Evolutionary conservation across 2,113 vertebrate genomes (phyloP), one percentile per base, ranked within the genome.

Genomic region (Guaruba guarouba): DNA sequence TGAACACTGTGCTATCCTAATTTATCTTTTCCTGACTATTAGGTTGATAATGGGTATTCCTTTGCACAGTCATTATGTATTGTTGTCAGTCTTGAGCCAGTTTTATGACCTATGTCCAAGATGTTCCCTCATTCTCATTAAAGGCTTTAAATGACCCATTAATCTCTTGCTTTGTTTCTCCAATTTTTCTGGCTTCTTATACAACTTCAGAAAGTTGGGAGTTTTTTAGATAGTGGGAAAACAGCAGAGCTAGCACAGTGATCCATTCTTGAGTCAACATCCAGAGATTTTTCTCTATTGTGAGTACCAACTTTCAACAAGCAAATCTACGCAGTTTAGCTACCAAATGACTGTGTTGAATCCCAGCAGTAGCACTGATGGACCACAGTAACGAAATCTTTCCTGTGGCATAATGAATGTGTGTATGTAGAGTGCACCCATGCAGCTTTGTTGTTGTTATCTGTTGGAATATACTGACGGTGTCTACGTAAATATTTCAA

Each of bases 11-110:
- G 59, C 90, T 78, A 70, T 88, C 92, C 88, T 96, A 96, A 97
- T 97, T 86, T 91, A 94, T 97, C 95, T 96, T 97, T 96, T 97
- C 95, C 94, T 92, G 95, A 93, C 96, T 96, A 90, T 97, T 97
- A 97, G 69, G 84, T 79, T 94, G 96, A 96, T 97, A 96, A 97
- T 97, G 94, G 93, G 76, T 84, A 77, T 95, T 91, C 75, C 55
- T 95, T 83, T 77, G 46, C 76, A 90, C 80, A 95, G 95, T 93
- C 95, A 95, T 97, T 97, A 96, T 84, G 82, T 79, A 95, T 81
- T 92, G 90, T 96, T 96, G 93, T 95, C 95, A 95, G 88, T 91
- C 95, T 97, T 97, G 92, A 96, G 93, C 95, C 96, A 95, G 76
- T 96, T 96, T 97, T 97, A 97, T 93, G 96, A 96, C 92, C 95